phyloP scores from a whole-genome alignment of 2,888 invertebrate genomes.

The Pseudanteris insignis region DNA sequence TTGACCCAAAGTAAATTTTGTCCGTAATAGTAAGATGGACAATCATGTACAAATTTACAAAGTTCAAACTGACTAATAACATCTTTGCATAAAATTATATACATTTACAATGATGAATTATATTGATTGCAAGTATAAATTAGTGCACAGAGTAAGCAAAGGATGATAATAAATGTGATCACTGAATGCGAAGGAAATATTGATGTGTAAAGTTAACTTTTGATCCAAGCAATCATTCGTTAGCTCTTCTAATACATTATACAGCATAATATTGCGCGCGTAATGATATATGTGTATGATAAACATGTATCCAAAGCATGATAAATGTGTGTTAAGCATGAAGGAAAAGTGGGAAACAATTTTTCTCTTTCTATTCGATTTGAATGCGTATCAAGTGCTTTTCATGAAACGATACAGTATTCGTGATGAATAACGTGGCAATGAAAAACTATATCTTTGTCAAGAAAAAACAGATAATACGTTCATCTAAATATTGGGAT shows the following conservation, averaged over 20 bases:
- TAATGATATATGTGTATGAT: slow-evolving; percentile 22
- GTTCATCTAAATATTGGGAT: slow-evolving; percentile 10
- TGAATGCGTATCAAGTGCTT: slow-evolving; percentile 44
- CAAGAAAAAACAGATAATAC: slow-evolving; percentile 17
- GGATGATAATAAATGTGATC: slow-evolving; percentile 41
- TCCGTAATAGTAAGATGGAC: too few relatives aligned
- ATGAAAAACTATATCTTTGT: slow-evolving; percentile 10
- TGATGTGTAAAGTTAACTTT: slow-evolving; percentile 26
- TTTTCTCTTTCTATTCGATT: slow-evolving; percentile 5
- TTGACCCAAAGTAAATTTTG: too few relatives aligned
- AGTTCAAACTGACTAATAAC: too few relatives aligned
- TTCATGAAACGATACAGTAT: slow-evolving; percentile 17
- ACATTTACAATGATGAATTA: slow-evolving; percentile 1
- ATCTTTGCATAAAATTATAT: too few relatives aligned
- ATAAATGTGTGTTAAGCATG: slow-evolving; percentile 37
- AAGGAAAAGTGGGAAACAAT: slow-evolving; percentile 20
- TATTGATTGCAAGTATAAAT: slow-evolving; percentile 23
- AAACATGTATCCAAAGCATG: slow-evolving; percentile 32
- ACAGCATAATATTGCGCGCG: slow-evolving; percentile 23
- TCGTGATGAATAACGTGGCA: background rate
- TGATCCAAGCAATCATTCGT: slow-evolving; percentile 47
- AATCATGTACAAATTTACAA: too few relatives aligned
- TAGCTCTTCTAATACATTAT: slow-evolving; percentile 45
- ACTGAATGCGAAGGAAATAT: slow-evolving; percentile 13
- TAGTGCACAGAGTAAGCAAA: slow-evolving; percentile 42